phyloP scores from a whole-genome alignment of 92 coral and sea anemone species.

The Porites lobata region DNA sequence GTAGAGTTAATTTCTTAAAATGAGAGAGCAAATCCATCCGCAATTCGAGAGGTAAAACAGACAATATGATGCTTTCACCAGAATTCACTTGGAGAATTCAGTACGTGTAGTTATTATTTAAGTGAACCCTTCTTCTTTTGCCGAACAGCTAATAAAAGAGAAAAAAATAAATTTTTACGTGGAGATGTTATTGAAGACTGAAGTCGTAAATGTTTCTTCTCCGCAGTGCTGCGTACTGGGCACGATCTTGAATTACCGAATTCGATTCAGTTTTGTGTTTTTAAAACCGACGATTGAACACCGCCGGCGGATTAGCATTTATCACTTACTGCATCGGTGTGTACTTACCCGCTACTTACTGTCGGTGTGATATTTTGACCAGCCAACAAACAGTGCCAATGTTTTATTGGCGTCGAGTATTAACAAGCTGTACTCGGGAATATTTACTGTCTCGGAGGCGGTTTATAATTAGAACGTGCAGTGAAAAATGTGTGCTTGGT shows the following conservation, averaged over 20 bases:
- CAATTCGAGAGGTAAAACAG: neutral
- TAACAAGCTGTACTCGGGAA: neutral
- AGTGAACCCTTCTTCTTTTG: neutral
- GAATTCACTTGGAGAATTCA: neutral
- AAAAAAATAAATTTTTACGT: neutral
- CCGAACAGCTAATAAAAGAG: neutral
- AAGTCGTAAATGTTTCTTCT: neutral
- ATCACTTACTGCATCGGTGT: neutral
- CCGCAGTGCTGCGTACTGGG: neutral
- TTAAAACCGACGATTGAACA: neutral
- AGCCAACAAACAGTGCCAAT: neutral
- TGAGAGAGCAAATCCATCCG: neutral
- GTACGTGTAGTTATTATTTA: neutral
- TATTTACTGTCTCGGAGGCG: neutral
- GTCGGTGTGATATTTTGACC: neutral
- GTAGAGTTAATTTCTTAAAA: neutral
- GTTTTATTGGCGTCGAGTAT: neutral
- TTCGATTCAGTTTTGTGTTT: neutral
- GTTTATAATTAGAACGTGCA: too few relatives aligned
- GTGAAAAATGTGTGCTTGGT: neutral
- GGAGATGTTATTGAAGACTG: neutral
- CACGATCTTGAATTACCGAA: neutral
- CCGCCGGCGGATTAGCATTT: neutral
- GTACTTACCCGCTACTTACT: slow-evolving; percentile 13
- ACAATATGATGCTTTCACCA: neutral